phyloP scores from a whole-genome alignment of 2,888 invertebrate species.

The Cosmopolites sordidus region DNA sequence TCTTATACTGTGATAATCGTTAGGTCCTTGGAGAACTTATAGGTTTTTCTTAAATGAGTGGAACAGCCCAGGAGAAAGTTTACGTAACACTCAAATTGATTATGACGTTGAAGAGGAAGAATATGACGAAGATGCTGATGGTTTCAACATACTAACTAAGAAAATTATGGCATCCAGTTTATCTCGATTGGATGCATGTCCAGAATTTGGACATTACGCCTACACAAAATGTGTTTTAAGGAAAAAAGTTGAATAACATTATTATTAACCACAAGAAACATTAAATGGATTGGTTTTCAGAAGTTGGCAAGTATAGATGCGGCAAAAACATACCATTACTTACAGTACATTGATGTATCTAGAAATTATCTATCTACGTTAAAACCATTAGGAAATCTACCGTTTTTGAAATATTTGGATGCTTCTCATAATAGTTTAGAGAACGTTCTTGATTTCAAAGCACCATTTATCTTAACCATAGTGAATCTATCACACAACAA shows the following conservation, averaged over 20 bases:
- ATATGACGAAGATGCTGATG: constrained; percentile 39
- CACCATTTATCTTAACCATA: constrained; percentile 59
- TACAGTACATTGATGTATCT: constrained; percentile 59
- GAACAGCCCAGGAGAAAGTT: constrained; percentile 16
- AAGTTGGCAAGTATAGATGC: constrained; percentile 51
- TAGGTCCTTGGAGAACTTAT: constrained; percentile 32
- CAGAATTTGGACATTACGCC: constrained; percentile 53
- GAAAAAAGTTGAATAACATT: constrained; percentile 22
- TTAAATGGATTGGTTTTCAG: constrained; percentile 35
- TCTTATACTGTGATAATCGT: not conserved
- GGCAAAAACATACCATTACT: constrained; percentile 53
- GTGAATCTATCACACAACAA: constrained; percentile 59
- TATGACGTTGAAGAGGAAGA: constrained; percentile 31
- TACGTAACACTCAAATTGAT: too few species aligned
- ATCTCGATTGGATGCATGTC: constrained; percentile 53
- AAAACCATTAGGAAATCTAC: constrained; percentile 52
- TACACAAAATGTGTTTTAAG: constrained; percentile 51
- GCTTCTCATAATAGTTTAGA: constrained; percentile 55
- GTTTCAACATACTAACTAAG: constrained; percentile 46
- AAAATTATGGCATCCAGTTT: constrained; percentile 53
- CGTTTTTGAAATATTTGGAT: constrained; percentile 56
- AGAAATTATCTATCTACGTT: constrained; percentile 54
- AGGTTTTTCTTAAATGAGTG: constrained; percentile 16
- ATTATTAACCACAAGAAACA: not conserved
- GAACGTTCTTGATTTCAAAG: constrained; percentile 53